Evolutionary conservation across 2,797 vertebrate genomes (phyloP), one percentile per base, ranked within the genome.

Genomic region (Thalassophryne amazonica): DNA sequence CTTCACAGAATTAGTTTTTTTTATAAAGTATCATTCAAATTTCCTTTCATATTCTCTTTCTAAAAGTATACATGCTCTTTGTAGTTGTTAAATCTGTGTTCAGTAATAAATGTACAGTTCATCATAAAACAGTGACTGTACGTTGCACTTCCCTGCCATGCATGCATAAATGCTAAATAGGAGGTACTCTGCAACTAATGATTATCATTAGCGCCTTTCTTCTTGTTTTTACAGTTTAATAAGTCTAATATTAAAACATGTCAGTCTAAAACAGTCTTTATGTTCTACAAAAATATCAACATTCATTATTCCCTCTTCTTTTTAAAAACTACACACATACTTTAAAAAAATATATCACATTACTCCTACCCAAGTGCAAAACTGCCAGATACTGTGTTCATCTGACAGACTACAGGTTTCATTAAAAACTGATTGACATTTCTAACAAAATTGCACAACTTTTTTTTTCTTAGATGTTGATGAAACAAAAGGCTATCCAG

Each of bases 351-450:
- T 91, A 92, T 87, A 78, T 91, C 88, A 89, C 87, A 86, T 70
- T 92, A 93, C 93, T 63, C 88, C 67, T 83, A 93, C 85, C 50
- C 76, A 87, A 94, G 94, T 95, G 94, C 94, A 96, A 95, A 90
- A 73, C 88, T 92, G 93, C 92, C 94, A 91, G 78, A 92, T 87
- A 89, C 84, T 75, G 78, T 69, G 78, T 51, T 73, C 45, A 78
- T 91, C 86, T 87, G 90, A 90, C 84, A 86, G 79, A 92, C 91
- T 89, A 91, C 85, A 84, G 80, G 89, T 89, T 76, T 53, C 72
- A 76, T 58, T 80, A 21, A 78, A 74, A 80, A 75, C 28, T 23
- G 51, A 81, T 69, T 47, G 73, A 83, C 72, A 54, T 75, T 64
- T 80, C 71, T 71, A 57, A 25, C 39, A 52, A 11, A 45, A 83